Percentiles rank a stretch among this genome's conserved stretches.
These are phyloP conservation scores for Perccottus glenii DNA, from an alignment of 2,113 vertebrate species.

Conservation along the genomic window DNA sequence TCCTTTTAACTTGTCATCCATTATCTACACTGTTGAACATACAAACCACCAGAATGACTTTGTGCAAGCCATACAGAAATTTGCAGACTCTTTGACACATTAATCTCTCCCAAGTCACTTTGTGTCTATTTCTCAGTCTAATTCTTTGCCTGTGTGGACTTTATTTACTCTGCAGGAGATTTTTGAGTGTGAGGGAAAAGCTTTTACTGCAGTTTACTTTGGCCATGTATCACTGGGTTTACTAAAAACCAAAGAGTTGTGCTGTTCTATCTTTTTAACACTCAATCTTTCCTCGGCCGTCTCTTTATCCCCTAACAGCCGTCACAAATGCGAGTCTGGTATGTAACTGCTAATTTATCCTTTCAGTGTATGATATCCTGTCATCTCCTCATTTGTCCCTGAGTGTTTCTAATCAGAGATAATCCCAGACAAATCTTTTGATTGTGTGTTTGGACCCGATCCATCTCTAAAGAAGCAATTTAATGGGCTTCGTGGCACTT, in stretches of 20 bases:
- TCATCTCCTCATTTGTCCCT: constrained; percentile 86
- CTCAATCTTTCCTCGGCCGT: constrained; percentile 27
- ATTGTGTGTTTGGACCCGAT: constrained; percentile 97
- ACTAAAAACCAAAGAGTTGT: constrained; percentile 57
- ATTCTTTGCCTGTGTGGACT: constrained; percentile 51
- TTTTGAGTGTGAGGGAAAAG: constrained; percentile 65
- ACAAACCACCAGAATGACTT: no score
- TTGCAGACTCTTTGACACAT: neutral
- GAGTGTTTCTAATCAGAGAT: constrained; percentile 95
- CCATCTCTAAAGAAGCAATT: constrained; percentile 91
- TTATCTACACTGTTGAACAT: no score
- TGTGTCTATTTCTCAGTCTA: constrained; percentile 43
- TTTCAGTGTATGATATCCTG: constrained; percentile 87
- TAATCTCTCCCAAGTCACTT: constrained; percentile 37
- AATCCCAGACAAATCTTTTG: constrained; percentile 97
- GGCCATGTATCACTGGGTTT: constrained; percentile 61
- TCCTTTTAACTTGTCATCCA: no score
- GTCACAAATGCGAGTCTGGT: constrained; percentile 78
- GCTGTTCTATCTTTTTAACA: constrained; percentile 51
- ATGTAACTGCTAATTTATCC: constrained; percentile 88
- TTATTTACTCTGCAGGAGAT: constrained; percentile 71
- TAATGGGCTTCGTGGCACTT: constrained; percentile 97
- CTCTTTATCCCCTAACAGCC: constrained; percentile 68
- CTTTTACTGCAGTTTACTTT: constrained; percentile 76
- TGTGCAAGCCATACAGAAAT: no score